Evolutionary conservation across 2,113 vertebrate species (phyloP), one percentile per base, ranked within the genome.

Genomic region (Pollimyrus isidori): DNA sequence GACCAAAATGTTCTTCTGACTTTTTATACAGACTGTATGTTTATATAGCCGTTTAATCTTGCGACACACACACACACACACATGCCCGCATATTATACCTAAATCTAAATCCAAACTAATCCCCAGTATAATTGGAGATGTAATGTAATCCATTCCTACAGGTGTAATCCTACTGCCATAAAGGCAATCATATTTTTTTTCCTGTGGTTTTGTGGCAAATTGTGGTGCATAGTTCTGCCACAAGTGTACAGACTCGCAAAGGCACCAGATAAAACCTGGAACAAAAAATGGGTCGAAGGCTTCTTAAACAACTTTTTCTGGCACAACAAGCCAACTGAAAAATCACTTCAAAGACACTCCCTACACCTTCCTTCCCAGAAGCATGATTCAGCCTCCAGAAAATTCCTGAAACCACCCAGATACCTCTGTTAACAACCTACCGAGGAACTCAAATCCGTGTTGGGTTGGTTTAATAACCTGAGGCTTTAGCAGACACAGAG

Each of bases 351-450:
- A 80, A 69, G 62, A 80, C 73, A 80, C 30, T 80, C 35, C 35
- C 42, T 39, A 80, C 73, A 42, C 73, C 30, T 80, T 19, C 13
- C 73, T 42, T 80, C 73, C 73, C 73, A 80, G 73, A 80, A 80
- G 73, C 35, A 80, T 80, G 73, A 80, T 80, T 80, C 73, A 80
- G 73, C 35, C 73, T 80, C 35, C 73, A 35, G 30, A 80, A 80
- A 80, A 80, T 80, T 80, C 35, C 73, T 80, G 73, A 80, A 80
- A 42, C 73, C 73, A 80, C 73, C 73, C 35, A 42, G 73, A 80
- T 80, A 80, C 73, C 73, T 80, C 35, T 80, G 35, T 80, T 80
- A 80, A 80, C 73, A 80, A 19, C 30, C 35, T 80, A 80, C 35
- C 30, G 73, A 80, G 73, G 73, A 39, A 39, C 73, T 80, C 73